Evolutionary conservation across 2,113 vertebrate species (phyloP), one percentile per base, ranked within the genome.

Genomic region (Campylomormyrus tamandua): DNA sequence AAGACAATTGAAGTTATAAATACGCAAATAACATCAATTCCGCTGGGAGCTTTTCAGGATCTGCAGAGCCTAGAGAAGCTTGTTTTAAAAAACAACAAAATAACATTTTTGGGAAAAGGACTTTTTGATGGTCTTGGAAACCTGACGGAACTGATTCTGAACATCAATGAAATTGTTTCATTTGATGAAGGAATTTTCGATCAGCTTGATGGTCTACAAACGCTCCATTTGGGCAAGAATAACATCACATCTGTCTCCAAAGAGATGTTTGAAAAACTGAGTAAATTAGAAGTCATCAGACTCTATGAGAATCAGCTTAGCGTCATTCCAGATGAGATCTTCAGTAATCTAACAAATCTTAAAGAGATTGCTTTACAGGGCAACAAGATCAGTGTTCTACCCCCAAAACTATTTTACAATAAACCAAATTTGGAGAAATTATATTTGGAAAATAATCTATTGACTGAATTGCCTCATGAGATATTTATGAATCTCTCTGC

Each of bases 171-270:
- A 2, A 96, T 97, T 5, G 27, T 88, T 49, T 92, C 89, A 0
- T 95, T 97, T 89, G 96, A 97, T 89, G 94, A 96, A 2, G 95
- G 94, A 0, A 58, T 93, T 19, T 97, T 98, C 92, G 94, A 97
- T 77, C 91, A 93, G 27, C 94, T 97, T 0, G 74, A 93, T 56
- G 95, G 93, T 87, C 94, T 97, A n/a, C 13, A 1, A 0, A 4
- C 87, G 1, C 91, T 97, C 87, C 93, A 96, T 91, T 92, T 97
- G 87, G 94, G 92, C 53, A 96, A 91, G 92, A 98, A 97, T 89
- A 94, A 91, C 31, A 93, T 97, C 19, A 90, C 90, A 0, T 3
- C 88, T 49, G 90, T 97, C 83, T 93, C 95, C 3, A 21, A 84
- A 15, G 80, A 91, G 17, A 89, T 88, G 90, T 97, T 98, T 89